These are phyloP conservation scores for Cotesia chilonis DNA, from an alignment of 1,140 invertebrate species.

Conservation along the genomic window DNA sequence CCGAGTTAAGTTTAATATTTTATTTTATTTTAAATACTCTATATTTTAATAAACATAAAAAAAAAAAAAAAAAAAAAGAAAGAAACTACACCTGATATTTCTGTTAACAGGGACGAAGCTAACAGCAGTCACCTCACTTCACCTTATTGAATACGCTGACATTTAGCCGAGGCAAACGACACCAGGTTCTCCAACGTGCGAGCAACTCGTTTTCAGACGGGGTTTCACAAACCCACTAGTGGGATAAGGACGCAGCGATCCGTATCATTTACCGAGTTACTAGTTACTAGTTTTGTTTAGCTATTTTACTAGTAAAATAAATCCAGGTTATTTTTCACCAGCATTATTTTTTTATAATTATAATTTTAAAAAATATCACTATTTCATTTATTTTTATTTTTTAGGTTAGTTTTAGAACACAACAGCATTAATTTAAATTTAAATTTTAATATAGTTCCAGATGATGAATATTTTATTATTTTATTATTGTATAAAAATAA, in stretches of 20 bases:
- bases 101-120: conserved; percentile 9
- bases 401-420: too few relatives aligned
- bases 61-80: neutral
- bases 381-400: too few relatives aligned
- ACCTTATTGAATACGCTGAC: conserved; percentile 31
- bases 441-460: neutral
- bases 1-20: neutral
- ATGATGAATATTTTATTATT: neutral
- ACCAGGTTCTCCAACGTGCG: conserved; percentile 21
- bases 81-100: neutral
- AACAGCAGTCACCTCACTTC: conserved; percentile 26
- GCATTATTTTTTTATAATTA: neutral
- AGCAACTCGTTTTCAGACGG: conserved; percentile 16
- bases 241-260: conserved; percentile 39
- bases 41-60: neutral
- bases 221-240: conserved; percentile 24
- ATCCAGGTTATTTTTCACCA: too few relatives aligned
- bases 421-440: too few relatives aligned
- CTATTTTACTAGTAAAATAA: too few relatives aligned
- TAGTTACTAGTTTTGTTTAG: neutral
- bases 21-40: too few relatives aligned
- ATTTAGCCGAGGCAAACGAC: conserved; percentile 33
- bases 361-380: neutral
- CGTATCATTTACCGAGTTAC: conserved; percentile 36
- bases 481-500: neutral